Evolutionary conservation across 2,888 invertebrate species (phyloP).

Genomic region (Xestoiulus laeticollis): DNA sequence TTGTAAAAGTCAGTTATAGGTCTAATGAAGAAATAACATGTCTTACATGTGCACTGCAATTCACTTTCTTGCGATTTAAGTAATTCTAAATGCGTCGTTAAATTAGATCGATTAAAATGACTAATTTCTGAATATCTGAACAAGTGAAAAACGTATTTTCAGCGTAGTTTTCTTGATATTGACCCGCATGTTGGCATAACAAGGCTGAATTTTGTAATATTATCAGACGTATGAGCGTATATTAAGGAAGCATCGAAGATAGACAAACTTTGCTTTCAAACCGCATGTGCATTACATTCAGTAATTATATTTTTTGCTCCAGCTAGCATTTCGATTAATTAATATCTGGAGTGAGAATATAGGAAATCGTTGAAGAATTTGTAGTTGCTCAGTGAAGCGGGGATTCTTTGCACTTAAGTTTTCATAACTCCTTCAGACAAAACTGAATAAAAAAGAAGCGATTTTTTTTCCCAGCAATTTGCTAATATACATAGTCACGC

Average conservation of each 20-base stretch:
- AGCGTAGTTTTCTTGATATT: background rate
- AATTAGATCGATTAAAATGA: too few species aligned
- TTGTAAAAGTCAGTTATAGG: too few species aligned
- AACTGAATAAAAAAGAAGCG: background rate
- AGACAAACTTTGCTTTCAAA: background rate
- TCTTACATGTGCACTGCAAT: too few species aligned
- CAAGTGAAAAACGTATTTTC: background rate
- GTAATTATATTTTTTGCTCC: conserved; percentile 21
- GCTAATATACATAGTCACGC: background rate
- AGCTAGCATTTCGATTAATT: background rate
- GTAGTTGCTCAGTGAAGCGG: background rate
- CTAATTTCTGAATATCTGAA: background rate
- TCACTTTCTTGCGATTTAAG: too few species aligned
- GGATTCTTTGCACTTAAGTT: conserved; percentile 16
- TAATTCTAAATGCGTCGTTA: too few species aligned
- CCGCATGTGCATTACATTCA: background rate
- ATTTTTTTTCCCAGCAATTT: background rate
- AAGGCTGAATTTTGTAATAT: background rate
- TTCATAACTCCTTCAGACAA: background rate
- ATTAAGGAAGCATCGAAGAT: background rate
- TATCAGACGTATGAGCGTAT: too few species aligned
- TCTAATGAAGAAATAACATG: too few species aligned
- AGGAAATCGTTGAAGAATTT: background rate
- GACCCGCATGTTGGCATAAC: background rate
- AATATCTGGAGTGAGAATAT: background rate